Percentiles rank a stretch among this genome's conserved stretches.
Evolutionary conservation across 2,888 invertebrate species (phyloP).

Genomic region (Philereme transversata): DNA sequence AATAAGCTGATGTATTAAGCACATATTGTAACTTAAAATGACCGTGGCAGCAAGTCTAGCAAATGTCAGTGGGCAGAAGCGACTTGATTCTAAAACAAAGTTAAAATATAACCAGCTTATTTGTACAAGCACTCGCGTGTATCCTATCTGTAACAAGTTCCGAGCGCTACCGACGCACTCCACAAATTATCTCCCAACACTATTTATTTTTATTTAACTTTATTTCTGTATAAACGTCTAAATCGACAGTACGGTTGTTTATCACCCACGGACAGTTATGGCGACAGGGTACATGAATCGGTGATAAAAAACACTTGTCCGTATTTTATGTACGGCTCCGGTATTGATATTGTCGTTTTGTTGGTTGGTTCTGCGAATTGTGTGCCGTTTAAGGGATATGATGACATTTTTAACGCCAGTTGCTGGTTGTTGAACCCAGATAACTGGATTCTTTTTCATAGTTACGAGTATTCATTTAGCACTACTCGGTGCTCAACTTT

Average conservation of each 20-base stretch:
- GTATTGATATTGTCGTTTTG: constrained; percentile 53
- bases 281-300: constrained; percentile 41
- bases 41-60: no score
- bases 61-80: no score
- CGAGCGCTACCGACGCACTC: constrained; percentile 40
- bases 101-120: constrained; percentile 14
- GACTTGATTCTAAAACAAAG: neutral
- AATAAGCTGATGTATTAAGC: no score
- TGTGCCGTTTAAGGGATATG: constrained; percentile 13
- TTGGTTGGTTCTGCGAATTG: constrained; percentile 31
- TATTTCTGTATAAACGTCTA: constrained; percentile 56
- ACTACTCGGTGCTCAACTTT: neutral
- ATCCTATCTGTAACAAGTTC: constrained; percentile 33
- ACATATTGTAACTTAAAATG: no score
- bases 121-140: constrained; percentile 32
- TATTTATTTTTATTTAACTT: constrained; percentile 35
- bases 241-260: constrained; percentile 58
- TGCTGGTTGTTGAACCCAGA: constrained; percentile 10
- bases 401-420: constrained; percentile 14
- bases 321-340: constrained; percentile 45
- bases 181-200: constrained; percentile 35
- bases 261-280: constrained; percentile 50
- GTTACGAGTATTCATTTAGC: neutral
- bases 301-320: constrained; percentile 58
- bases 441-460: neutral